These are phyloP conservation scores for Aporophyla lueneburgensis DNA, from an alignment of 2,888 invertebrate species.

Conservation along the genomic window DNA sequence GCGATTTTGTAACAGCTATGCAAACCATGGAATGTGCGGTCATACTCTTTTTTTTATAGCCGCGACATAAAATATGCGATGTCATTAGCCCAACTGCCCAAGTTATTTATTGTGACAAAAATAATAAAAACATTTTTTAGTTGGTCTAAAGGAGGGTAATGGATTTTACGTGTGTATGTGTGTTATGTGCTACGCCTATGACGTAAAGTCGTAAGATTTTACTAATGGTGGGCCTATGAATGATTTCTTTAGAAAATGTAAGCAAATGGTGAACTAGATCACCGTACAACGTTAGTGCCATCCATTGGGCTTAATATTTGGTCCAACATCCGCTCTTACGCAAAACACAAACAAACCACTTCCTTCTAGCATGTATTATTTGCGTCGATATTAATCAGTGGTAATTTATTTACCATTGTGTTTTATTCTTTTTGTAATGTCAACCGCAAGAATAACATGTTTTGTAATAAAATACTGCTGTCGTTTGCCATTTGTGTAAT, in stretches of 20 bases:
- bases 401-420: slow-evolving; percentile 62
- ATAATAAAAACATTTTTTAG: slow-evolving; percentile 31
- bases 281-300: background rate
- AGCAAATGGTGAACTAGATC: slow-evolving; percentile 12
- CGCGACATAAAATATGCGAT: slow-evolving; percentile 53
- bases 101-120: slow-evolving; percentile 44
- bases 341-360: slow-evolving; percentile 48
- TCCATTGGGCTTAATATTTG: slow-evolving; percentile 24
- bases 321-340: slow-evolving; percentile 54
- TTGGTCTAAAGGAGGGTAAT: slow-evolving; percentile 60
- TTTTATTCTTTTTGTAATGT: slow-evolving; percentile 46
- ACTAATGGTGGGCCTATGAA: slow-evolving; percentile 21
- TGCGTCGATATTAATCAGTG: slow-evolving; percentile 54
- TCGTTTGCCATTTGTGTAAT: slow-evolving; percentile 57
- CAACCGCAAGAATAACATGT: slow-evolving; percentile 58
- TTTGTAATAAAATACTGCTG: slow-evolving; percentile 48
- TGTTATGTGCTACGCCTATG: slow-evolving; percentile 46
- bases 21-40: slow-evolving; percentile 66
- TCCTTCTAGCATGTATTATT: slow-evolving; percentile 44
- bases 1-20: slow-evolving; percentile 65
- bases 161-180: slow-evolving; percentile 33
- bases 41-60: slow-evolving; percentile 57
- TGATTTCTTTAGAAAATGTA: slow-evolving; percentile 31
- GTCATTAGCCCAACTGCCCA: slow-evolving; percentile 49
- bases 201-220: slow-evolving; percentile 50